phyloP scores from a whole-genome alignment of 2,113 vertebrate species.

The Megaptera novaeangliae region DNA sequence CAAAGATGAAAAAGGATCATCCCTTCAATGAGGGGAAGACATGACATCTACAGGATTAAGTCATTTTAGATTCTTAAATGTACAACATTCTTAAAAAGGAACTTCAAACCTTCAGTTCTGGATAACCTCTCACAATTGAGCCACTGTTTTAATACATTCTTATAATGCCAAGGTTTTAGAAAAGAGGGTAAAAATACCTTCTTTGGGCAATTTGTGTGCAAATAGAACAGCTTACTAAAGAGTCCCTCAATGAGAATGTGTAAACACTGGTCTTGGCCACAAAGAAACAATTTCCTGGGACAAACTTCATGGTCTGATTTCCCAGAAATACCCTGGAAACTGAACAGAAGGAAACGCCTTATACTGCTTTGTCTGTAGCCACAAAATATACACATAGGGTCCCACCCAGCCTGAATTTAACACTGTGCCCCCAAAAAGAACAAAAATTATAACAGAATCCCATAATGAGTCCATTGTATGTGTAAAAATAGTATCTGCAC shows the following conservation, averaged over 20 bases:
- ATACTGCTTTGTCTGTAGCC: constrained; percentile 70
- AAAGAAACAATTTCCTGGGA: constrained; percentile 74
- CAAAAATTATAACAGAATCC: not conserved
- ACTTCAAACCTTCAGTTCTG: constrained; percentile 38
- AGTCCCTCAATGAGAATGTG: constrained; percentile 75
- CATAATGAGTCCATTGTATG: not conserved
- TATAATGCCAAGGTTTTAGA: constrained; percentile 63
- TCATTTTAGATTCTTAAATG: constrained; percentile 7
- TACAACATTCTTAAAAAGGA: constrained; percentile 4
- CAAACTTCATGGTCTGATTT: constrained; percentile 77
- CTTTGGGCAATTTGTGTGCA: constrained; percentile 69
- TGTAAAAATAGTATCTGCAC: not conserved
- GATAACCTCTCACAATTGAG: constrained; percentile 45
- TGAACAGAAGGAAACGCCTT: constrained; percentile 66
- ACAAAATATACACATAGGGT: constrained; percentile 68
- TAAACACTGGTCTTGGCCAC: constrained; percentile 76
- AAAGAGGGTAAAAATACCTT: constrained; percentile 74
- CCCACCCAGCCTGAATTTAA: constrained; percentile 45
- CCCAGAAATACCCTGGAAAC: constrained; percentile 78
- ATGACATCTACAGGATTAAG: constrained; percentile 12
- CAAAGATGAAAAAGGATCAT: not conserved
- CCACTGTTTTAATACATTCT: constrained; percentile 65
- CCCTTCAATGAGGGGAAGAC: not conserved
- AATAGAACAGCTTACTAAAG: constrained; percentile 78
- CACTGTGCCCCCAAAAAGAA: constrained; percentile 12